These are phyloP conservation scores for Atlantisia rogersi DNA, from an alignment of 2,113 vertebrate genomes.

Conservation along the genomic window DNA sequence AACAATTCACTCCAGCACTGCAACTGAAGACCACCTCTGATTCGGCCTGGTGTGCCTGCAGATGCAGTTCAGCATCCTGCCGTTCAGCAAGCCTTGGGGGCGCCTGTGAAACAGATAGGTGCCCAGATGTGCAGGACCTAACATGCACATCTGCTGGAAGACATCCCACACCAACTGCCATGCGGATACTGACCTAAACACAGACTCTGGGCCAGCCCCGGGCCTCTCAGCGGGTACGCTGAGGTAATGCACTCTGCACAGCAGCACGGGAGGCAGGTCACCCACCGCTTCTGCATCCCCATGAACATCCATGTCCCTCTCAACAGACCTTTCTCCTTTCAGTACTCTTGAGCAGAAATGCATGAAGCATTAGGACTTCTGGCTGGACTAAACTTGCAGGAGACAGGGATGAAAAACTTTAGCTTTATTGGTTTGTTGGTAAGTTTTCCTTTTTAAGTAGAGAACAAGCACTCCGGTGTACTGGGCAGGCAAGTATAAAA, in stretches of 20 bases:
- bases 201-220: neutral
- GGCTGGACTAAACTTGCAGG: neutral
- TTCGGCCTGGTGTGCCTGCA: neutral
- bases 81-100: neutral
- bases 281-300: neutral
- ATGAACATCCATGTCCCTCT: neutral
- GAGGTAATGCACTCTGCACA: neutral
- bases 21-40: neutral
- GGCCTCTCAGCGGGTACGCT: accelerated
- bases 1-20: neutral
- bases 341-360: neutral
- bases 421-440: neutral
- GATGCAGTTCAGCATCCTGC: neutral
- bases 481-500: neutral
- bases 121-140: neutral
- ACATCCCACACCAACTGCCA: neutral
- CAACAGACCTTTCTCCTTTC: neutral
- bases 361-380: neutral
- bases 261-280: neutral
- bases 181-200: neutral
- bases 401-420: neutral
- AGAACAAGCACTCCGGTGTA: neutral
- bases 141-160: neutral
- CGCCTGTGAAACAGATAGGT: neutral
- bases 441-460: neutral